Conservation (phyloP, 2,797 vertebrate species). For the Phoxinus dragarum region DNA sequence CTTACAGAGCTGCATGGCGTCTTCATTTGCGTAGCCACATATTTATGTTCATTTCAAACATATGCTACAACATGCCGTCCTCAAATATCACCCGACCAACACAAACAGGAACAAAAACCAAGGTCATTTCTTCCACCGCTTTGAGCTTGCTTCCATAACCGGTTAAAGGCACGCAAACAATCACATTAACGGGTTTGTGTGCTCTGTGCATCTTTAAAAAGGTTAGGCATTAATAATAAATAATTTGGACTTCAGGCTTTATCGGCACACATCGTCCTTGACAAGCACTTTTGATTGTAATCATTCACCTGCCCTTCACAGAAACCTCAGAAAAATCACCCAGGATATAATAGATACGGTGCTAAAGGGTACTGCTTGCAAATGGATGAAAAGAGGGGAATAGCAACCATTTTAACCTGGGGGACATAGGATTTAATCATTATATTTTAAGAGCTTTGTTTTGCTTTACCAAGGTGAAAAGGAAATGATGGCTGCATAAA, state of each 20-base stretch:
- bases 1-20: not conserved
- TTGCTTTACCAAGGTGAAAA: not conserved
- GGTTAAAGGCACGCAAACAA: slow-evolving; percentile 20
- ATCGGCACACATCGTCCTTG: slow-evolving; percentile 18
- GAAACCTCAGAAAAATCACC: slow-evolving; percentile 34
- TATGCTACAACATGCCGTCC: not conserved
- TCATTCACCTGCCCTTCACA: slow-evolving; percentile 42
- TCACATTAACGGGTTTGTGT: slow-evolving; percentile 43
- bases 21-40: slow-evolving; percentile 23
- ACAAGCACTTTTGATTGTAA: slow-evolving; percentile 41
- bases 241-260: slow-evolving; percentile 32
- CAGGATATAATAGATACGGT: not conserved
- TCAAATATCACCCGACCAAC: slow-evolving; percentile 9
- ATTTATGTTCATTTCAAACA: not conserved
- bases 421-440: not conserved
- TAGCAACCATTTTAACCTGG: not conserved
- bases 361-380: slow-evolving; percentile 6
- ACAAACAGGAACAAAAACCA: not conserved
- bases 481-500: not conserved
- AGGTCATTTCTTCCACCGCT: slow-evolving; percentile 24
- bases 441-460: not conserved
- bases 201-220: slow-evolving; percentile 54
- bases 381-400: not conserved
- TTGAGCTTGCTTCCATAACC: slow-evolving; percentile 25
- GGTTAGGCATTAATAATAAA: slow-evolving; percentile 59